Conservation (phyloP, 2,888 invertebrate genomes). For the Limenitis camilla region DNA sequence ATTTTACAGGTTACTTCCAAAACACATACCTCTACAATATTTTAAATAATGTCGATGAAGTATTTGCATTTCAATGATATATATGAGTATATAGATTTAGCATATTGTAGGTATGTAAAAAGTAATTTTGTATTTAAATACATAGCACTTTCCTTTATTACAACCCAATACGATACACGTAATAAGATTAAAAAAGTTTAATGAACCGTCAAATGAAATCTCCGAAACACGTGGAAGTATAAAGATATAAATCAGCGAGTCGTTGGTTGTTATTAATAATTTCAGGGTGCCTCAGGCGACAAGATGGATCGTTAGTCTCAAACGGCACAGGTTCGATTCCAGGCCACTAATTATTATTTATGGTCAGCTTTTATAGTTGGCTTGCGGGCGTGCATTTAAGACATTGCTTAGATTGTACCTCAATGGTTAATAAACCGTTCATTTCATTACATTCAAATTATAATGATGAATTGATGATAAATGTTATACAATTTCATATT, state of each 20-base stretch:
- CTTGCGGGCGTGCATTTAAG: constrained; percentile 36
- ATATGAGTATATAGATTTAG: too few relatives aligned
- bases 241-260: constrained; percentile 50
- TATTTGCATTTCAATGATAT: too few relatives aligned
- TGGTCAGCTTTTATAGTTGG: constrained; percentile 40
- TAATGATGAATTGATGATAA: neutral
- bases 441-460: constrained; percentile 1
- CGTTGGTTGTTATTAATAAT: constrained; percentile 52
- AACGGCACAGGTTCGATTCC: constrained; percentile 48
- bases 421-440: neutral
- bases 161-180: neutral
- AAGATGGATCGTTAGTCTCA: constrained; percentile 46
- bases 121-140: too few relatives aligned
- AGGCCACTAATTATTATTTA: constrained; percentile 60
- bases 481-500: neutral
- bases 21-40: too few relatives aligned
- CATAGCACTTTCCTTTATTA: too few relatives aligned
- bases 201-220: constrained; percentile 3
- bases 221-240: constrained; percentile 21
- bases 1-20: too few relatives aligned
- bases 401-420: neutral
- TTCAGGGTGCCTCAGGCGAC: constrained; percentile 44
- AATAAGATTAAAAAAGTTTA: neutral
- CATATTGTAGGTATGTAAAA: too few relatives aligned
- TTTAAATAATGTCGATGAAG: too few relatives aligned